Evolutionary conservation across 2,797 vertebrate species (phyloP).

Genomic region (Balearica regulorum): DNA sequence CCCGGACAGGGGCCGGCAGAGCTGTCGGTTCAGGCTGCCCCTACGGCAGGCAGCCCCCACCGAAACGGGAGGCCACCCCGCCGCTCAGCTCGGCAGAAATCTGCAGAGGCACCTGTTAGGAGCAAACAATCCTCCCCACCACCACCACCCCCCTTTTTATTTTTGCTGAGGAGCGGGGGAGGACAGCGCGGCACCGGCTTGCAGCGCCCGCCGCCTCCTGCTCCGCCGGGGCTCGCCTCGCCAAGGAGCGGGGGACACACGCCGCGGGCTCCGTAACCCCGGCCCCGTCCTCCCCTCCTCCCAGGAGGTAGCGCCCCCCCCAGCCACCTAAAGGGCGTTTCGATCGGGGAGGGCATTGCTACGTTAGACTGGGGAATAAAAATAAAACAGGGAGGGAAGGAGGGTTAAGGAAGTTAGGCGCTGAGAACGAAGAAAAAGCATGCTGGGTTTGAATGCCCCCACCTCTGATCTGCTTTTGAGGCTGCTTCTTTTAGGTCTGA

Average conservation of each 20-base stretch:
- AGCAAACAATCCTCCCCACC: no score
- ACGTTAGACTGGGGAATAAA: neutral
- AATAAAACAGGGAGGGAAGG: neutral
- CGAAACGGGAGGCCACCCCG: neutral
- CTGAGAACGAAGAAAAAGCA: neutral
- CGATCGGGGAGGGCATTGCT: neutral
- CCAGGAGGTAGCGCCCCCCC: no score
- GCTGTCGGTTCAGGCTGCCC: neutral
- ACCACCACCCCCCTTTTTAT: neutral
- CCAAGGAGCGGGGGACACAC: no score
- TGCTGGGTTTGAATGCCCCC: conserved; percentile 53
- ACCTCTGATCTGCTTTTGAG: conserved; percentile 97
- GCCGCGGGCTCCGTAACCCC: neutral
- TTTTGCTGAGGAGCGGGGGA: neutral
- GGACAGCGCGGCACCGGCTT: neutral
- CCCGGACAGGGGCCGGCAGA: neutral
- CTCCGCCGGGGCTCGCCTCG: neutral
- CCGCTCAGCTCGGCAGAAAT: neutral
- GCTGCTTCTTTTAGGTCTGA: conserved; percentile 97
- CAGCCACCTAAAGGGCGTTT: neutral
- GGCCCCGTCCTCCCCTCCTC: neutral
- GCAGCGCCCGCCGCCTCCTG: neutral
- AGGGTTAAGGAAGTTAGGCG: neutral
- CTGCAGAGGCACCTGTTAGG: neutral
- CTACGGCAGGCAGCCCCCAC: neutral